Evolutionary conservation across 2,888 invertebrate genomes (phyloP).

Genomic region (Venustoraphidia nigricollis): DNA sequence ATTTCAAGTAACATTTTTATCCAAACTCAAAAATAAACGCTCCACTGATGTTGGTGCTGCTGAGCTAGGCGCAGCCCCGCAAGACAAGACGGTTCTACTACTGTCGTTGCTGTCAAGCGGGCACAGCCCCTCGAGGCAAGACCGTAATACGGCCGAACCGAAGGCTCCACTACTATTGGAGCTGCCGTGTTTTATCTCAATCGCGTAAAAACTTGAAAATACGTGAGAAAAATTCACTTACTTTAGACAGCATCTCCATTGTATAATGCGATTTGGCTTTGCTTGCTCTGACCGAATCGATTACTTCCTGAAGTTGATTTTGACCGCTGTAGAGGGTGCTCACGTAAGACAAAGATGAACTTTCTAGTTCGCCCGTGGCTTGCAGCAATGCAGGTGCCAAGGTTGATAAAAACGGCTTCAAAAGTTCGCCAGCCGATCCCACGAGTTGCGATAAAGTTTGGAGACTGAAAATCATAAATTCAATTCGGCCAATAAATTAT

Average conservation of each 20-base stretch:
- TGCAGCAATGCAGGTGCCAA: constrained; percentile 73
- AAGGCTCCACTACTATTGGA: too few species aligned
- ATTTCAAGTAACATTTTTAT: too few species aligned
- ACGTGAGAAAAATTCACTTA: constrained; percentile 33
- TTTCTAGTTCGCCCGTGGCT: constrained; percentile 78
- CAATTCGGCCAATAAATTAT: not conserved
- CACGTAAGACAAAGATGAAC: constrained; percentile 60
- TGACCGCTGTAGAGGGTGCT: constrained; percentile 55
- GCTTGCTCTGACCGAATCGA: constrained; percentile 67
- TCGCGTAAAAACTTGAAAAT: too few species aligned
- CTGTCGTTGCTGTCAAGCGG: too few species aligned
- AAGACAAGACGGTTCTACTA: too few species aligned
- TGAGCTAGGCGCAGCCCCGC: too few species aligned
- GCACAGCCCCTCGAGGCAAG: too few species aligned
- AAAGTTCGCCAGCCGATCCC: constrained; percentile 57
- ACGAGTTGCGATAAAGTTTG: constrained; percentile 78
- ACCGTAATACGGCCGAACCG: too few species aligned
- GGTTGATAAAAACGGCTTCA: constrained; percentile 66
- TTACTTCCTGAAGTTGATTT: constrained; percentile 52
- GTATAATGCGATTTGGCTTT: constrained; percentile 76
- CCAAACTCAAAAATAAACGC: too few species aligned
- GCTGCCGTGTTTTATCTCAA: too few species aligned
- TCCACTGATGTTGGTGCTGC: too few species aligned
- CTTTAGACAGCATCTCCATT: constrained; percentile 73
- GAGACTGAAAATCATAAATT: constrained; percentile 35